phyloP scores from a whole-genome alignment of 2,113 vertebrate genomes.

The Limnothrissa miodon region DNA sequence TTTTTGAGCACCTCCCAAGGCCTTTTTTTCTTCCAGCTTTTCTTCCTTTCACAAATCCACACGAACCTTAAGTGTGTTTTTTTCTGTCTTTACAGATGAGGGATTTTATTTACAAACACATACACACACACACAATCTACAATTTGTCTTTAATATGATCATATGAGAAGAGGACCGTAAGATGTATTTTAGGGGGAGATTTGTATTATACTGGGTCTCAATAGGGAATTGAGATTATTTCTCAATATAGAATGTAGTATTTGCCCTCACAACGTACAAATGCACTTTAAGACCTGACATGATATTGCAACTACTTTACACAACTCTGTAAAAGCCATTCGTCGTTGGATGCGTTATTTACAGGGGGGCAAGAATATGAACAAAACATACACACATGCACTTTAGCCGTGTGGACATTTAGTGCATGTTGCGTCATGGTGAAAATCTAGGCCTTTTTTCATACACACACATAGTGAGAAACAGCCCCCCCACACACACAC shows the following conservation, averaged over 20 bases:
- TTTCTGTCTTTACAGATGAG: neutral
- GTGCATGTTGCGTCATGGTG: conserved; percentile 22
- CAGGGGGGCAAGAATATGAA: conserved; percentile 32
- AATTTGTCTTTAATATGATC: neutral
- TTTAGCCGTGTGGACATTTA: conserved; percentile 18
- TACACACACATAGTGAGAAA: conserved; percentile 23
- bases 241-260: neutral
- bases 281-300: neutral
- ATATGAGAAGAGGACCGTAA: neutral
- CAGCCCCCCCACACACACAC: conserved; percentile 27
- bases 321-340: conserved; percentile 15
- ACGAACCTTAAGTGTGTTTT: neutral
- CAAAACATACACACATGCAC: neutral
- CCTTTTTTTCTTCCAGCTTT: neutral
- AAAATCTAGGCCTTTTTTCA: conserved; percentile 37
- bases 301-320: neutral
- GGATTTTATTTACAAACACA: neutral
- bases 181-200: neutral
- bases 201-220: neutral
- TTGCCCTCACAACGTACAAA: neutral
- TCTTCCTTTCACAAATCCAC: neutral
- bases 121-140: conserved; percentile 3
- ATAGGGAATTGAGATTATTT: neutral
- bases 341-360: conserved; percentile 30
- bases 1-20: conserved; percentile 32